These are phyloP conservation scores for Aptenodytes forsteri DNA, from an alignment of 2,113 vertebrate species.

Conservation along the genomic window DNA sequence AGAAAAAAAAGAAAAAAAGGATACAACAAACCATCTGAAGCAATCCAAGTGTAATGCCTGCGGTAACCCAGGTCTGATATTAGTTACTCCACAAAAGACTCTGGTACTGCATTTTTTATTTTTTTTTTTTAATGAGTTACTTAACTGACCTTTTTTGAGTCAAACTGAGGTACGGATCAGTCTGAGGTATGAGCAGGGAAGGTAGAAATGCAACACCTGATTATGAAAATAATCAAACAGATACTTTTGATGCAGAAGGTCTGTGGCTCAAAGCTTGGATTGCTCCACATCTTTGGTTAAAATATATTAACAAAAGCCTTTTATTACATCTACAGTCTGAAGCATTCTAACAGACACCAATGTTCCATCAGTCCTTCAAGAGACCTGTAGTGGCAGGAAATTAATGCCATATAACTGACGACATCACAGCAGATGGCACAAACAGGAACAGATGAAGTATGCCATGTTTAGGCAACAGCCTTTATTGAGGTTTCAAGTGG, in stretches of 20 bases:
- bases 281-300: conserved; percentile 92
- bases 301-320: conserved; percentile 84
- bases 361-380: conserved; percentile 77
- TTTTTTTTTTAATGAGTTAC: background rate
- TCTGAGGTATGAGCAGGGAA: conserved; percentile 87
- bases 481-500: conserved; percentile 83
- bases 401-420: conserved; percentile 74
- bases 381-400: conserved; percentile 79
- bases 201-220: conserved; percentile 73
- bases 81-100: conserved; percentile 73
- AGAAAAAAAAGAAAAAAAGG: conserved; percentile 76
- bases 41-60: conserved; percentile 84
- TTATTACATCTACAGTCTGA: conserved; percentile 80
- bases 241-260: conserved; percentile 71
- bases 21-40: conserved; percentile 89
- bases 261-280: conserved; percentile 79
- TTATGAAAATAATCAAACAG: conserved; percentile 69
- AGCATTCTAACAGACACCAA: conserved; percentile 77
- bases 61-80: conserved; percentile 62
- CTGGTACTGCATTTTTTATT: background rate
- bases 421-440: conserved; percentile 79
- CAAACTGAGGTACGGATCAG: conserved; percentile 88
- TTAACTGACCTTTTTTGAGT: conserved; percentile 79
- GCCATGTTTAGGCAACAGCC: conserved; percentile 81
- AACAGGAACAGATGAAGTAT: conserved; percentile 77